These are phyloP conservation scores for Falcaria lacertinaria DNA, from an alignment of 2,888 invertebrate species.

Conservation along the genomic window DNA sequence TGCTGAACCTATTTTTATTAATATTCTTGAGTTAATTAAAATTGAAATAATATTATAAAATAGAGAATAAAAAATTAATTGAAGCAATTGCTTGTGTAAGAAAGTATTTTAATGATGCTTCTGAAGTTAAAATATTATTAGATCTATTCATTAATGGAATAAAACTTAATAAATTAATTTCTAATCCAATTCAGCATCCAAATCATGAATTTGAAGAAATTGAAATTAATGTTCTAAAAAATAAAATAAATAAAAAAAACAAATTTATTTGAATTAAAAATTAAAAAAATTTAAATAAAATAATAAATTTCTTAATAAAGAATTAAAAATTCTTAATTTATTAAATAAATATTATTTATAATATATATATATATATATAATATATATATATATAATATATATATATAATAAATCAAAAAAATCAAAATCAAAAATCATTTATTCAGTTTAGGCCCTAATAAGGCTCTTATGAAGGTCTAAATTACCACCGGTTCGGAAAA, in stretches of 20 bases:
- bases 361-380: too few relatives aligned
- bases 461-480: too few relatives aligned
- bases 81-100: conserved; percentile 80
- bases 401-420: too few relatives aligned
- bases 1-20: conserved; percentile 79
- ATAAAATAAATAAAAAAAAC: conserved; percentile 71
- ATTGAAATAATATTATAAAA: conserved; percentile 45
- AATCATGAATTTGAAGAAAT: conserved; percentile 61
- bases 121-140: conserved; percentile 68
- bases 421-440: too few relatives aligned
- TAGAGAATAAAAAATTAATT: conserved; percentile 72
- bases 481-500: too few relatives aligned
- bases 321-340: conserved; percentile 35
- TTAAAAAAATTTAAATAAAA: conserved; percentile 75
- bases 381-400: too few relatives aligned
- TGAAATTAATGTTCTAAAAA: conserved; percentile 66
- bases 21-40: conserved; percentile 58
- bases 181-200: conserved; percentile 80
- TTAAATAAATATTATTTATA: too few relatives aligned
- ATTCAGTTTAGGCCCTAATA: too few relatives aligned
- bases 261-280: conserved; percentile 74
- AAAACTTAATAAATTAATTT: conserved; percentile 82
- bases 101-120: conserved; percentile 82
- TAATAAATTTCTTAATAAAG: conserved; percentile 70
- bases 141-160: conserved; percentile 77